A percentile compares a stretch with the other conserved stretches of the same genome.
Conservation (phyloP, 2,797 vertebrate genomes). For the Muraenolepis orangiensis region DNA sequence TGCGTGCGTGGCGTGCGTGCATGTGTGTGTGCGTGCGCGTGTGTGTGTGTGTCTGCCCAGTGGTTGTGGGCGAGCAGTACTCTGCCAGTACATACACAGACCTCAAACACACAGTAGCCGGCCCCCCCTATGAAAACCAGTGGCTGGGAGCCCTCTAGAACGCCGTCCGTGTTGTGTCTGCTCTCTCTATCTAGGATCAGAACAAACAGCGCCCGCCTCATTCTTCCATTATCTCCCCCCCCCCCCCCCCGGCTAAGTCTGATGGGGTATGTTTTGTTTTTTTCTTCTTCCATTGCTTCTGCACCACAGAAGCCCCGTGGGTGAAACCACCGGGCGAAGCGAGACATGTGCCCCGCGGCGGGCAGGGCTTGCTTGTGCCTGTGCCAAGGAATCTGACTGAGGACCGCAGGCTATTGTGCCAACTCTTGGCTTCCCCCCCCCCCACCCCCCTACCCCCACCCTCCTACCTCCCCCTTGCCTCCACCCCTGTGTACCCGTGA, state of each 20-base stretch:
- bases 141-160: constrained; percentile 20
- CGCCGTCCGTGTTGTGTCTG: constrained; percentile 34
- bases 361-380: constrained; percentile 44
- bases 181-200: constrained; percentile 35
- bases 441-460: too few species aligned
- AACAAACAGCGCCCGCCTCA: constrained; percentile 36
- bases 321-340: constrained; percentile 53
- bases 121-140: neutral
- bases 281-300: constrained; percentile 51
- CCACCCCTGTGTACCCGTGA: constrained; percentile 42
- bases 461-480: neutral
- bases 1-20: too few species aligned
- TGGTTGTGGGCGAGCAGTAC: neutral
- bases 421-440: constrained; percentile 24
- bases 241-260: too few species aligned
- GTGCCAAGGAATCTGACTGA: constrained; percentile 52
- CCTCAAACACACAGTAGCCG: neutral
- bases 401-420: constrained; percentile 44
- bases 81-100: neutral
- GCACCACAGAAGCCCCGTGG: constrained; percentile 40
- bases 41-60: neutral
- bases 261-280: too few species aligned
- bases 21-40: neutral
- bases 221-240: constrained; percentile 51
- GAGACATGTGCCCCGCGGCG: constrained; percentile 46